phyloP scores from a whole-genome alignment of 2,888 invertebrate genomes.

The Aphidoletes aphidimyza region DNA sequence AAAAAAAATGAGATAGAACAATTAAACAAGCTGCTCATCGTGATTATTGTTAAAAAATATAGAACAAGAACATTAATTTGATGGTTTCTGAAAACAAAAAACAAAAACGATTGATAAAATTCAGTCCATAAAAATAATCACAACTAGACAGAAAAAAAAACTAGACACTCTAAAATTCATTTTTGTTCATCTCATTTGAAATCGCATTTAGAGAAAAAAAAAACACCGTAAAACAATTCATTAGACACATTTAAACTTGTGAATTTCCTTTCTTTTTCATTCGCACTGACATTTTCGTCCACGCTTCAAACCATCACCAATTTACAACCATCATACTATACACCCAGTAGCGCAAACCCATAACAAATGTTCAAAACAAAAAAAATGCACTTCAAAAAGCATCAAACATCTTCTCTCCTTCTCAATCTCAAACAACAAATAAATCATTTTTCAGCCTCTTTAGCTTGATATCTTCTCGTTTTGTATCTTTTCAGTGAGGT shows the following conservation, averaged over 20 bases:
- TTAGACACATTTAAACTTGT: neutral
- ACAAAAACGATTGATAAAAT: neutral
- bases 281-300: neutral
- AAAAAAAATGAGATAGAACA: neutral
- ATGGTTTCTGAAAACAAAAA: neutral
- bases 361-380: neutral
- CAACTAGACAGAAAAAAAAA: neutral
- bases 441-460: neutral
- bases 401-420: neutral
- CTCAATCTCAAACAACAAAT: neutral
- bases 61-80: neutral
- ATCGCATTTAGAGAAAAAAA: too few relatives aligned
- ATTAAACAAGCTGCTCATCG: neutral
- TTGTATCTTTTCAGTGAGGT: constrained; percentile 14
- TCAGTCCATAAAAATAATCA: neutral
- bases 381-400: too few relatives aligned
- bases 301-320: neutral
- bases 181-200: neutral
- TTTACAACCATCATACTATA: too few relatives aligned
- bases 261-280: neutral
- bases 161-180: neutral
- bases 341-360: neutral
- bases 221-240: neutral
- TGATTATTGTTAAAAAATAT: too few relatives aligned
- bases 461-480: neutral